phyloP scores from a whole-genome alignment of 2,797 vertebrate genomes.

The Karalla daura region DNA sequence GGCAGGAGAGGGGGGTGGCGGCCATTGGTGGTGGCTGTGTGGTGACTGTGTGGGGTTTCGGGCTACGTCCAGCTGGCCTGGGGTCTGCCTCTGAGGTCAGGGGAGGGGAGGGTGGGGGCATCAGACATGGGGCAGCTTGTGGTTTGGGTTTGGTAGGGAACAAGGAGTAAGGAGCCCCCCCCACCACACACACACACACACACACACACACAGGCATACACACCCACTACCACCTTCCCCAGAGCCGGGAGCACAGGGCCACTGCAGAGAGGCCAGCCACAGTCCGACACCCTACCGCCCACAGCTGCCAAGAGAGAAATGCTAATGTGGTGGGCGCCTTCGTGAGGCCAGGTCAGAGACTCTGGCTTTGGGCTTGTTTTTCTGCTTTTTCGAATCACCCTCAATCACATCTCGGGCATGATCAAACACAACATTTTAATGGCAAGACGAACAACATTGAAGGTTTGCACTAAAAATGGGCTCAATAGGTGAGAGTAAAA shows the following conservation, averaged over 20 bases:
- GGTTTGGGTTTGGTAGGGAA: constrained; percentile 56
- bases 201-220: too few relatives aligned
- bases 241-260: constrained; percentile 56
- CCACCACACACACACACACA: too few relatives aligned
- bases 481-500: constrained; percentile 56
- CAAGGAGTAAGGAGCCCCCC: constrained; percentile 38
- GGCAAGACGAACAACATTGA: constrained; percentile 41
- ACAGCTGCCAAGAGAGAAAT: constrained; percentile 73
- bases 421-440: constrained; percentile 60
- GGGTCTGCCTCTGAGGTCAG: constrained; percentile 72
- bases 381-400: constrained; percentile 56
- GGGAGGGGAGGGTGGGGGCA: constrained; percentile 58
- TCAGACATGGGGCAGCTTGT: constrained; percentile 74
- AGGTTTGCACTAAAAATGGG: constrained; percentile 43
- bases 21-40: constrained; percentile 65
- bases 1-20: constrained; percentile 67
- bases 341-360: constrained; percentile 64
- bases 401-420: constrained; percentile 55
- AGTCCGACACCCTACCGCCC: constrained; percentile 53
- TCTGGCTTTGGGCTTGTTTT: constrained; percentile 65
- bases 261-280: constrained; percentile 61
- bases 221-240: neutral
- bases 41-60: constrained; percentile 74
- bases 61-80: constrained; percentile 68
- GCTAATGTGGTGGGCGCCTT: constrained; percentile 69